A percentile compares a stretch with the other conserved stretches of the same genome.
Conservation (phyloP, 1,140 invertebrate genomes). For the Leptonema lineaticorne region DNA sequence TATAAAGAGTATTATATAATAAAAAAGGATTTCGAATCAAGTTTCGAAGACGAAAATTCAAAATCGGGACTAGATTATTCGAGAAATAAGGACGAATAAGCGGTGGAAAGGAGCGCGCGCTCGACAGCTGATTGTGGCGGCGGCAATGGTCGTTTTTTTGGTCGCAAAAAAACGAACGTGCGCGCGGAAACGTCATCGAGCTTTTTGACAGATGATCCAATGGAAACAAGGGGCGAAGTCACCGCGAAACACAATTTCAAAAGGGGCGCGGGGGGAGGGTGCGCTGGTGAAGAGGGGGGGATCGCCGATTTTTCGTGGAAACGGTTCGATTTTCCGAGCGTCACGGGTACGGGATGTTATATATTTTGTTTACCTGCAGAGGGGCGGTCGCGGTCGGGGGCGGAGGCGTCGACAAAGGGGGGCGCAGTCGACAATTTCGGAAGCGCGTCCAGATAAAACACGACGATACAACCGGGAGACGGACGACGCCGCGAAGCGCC, state of each 20-base stretch:
- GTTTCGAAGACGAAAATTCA: no score
- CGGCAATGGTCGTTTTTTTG: background rate
- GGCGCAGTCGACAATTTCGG: background rate
- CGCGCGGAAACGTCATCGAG: background rate
- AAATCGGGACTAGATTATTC: no score
- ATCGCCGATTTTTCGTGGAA: background rate
- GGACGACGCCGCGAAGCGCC: background rate
- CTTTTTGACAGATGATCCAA: no score
- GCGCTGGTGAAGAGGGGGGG: background rate
- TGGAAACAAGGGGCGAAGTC: background rate
- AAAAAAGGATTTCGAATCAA: no score
- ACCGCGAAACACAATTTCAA: background rate
- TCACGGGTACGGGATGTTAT: background rate
- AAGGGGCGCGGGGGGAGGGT: background rate
- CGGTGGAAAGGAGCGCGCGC: no score
- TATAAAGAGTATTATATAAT: no score
- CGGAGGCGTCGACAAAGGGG: background rate
- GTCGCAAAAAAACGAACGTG: background rate
- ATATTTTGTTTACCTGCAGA: constrained; percentile 8
- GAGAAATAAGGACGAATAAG: no score
- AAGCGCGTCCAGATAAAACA: background rate
- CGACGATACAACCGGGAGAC: background rate
- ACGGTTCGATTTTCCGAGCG: no score
- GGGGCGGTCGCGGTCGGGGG: background rate
- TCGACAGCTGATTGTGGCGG: background rate